Evolutionary conservation across 2,113 vertebrate species (phyloP), one percentile per base, ranked within the genome.

Genomic region (Hippopotamus amphibius): DNA sequence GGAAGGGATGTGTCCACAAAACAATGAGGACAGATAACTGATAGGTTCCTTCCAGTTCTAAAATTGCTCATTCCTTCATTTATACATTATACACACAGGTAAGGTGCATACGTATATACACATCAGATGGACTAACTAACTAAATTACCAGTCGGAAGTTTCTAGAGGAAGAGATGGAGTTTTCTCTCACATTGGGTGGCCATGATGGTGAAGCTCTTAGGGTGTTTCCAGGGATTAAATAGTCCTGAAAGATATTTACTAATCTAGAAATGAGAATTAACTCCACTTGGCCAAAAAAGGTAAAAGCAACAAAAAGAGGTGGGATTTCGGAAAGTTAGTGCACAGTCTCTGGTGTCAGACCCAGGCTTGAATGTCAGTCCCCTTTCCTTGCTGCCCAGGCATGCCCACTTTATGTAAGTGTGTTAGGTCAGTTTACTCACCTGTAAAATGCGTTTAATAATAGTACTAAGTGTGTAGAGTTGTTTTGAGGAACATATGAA

Each of bases 241-340:
- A 48, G 43, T 76, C 15, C 57, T 72, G 55, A 66, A 76, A 94
- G 14, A 81, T 33, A 43, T 69, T 65, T 53, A 41, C 19, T 85
- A 65, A 69, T 22, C 6, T 30, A 88, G 50, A 97, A 74, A 93
- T 46, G 61, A 87, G 82, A 95, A 90, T 84, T 74, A 77, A 92
- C n/a, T 33, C 71, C 16, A 68, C 14, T 50, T 57, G 50, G 21
- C 43, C 72, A 80, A 91, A 91, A 71, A 88, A 65, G 55, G n/a
- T 46, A 80, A 87, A 92, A 71, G 21, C 57, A 48, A 46, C 12
- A 79, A 93, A 71, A 81, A 19, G 13, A 59, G 41, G 41, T 59
- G 41, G 7, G 28, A 48, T 88, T 93, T 81, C 59, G 77, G 68
- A 72, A 59, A 63, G 66, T 71, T n/a, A 21, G 5, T 30, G 1